Percentiles rank a stretch among this genome's conserved stretches.
These are phyloP conservation scores for Acanthis flammea DNA, from an alignment of 2,797 vertebrate species.

Conservation along the genomic window DNA sequence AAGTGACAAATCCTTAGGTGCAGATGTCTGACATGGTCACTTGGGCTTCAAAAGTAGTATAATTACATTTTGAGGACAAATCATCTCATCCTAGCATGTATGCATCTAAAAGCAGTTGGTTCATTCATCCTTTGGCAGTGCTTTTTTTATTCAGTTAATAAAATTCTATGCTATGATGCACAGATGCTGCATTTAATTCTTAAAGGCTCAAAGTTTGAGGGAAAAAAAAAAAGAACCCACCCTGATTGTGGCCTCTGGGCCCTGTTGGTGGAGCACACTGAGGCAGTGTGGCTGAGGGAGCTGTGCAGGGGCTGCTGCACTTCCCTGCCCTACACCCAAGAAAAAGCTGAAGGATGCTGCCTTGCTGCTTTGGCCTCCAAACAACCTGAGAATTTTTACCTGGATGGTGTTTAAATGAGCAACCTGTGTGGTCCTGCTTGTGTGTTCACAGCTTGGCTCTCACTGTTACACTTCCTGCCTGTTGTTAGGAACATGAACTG, in stretches of 20 bases:
- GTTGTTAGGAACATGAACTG: background rate
- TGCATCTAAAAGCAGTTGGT: background rate
- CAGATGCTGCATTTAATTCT: background rate
- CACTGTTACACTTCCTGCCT: background rate
- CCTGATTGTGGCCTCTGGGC: background rate
- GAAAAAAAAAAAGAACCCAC: rapidly evolving
- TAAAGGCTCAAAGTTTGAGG: background rate
- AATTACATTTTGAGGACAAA: background rate
- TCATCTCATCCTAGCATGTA: background rate
- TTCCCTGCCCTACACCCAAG: background rate
- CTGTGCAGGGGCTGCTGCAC: background rate
- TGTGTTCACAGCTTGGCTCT: background rate
- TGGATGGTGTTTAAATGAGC: background rate
- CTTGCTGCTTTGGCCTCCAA: background rate
- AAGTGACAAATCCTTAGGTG: background rate
- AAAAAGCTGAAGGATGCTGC: background rate
- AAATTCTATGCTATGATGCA: background rate
- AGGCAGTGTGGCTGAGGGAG: background rate
- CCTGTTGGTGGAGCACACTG: rapidly evolving
- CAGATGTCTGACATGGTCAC: background rate
- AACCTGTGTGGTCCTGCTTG: background rate
- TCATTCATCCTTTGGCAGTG: background rate
- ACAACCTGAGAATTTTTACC: background rate
- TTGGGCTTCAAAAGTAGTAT: background rate
- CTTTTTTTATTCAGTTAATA: background rate